Evolutionary conservation across 2,113 vertebrate genomes (phyloP).

Genomic region (Nycticebus coucang): DNA sequence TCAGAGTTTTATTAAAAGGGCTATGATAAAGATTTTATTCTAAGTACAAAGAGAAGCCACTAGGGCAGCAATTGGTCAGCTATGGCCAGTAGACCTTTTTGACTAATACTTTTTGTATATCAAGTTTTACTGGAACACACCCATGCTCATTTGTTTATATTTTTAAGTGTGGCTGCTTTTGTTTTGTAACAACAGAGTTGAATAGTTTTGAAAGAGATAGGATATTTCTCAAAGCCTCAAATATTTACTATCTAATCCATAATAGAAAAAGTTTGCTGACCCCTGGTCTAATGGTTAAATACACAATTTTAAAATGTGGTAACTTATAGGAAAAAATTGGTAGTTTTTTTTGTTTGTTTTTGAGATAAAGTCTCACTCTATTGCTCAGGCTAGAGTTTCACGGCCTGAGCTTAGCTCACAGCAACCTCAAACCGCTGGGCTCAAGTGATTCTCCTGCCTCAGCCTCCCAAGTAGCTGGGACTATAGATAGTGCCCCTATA

Average conservation of each 20-base stretch:
- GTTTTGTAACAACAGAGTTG: neutral
- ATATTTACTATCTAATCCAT: neutral
- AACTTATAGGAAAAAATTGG: neutral
- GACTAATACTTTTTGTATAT: neutral
- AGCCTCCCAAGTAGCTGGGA: too few species aligned
- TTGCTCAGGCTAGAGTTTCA: too few species aligned
- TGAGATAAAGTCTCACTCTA: too few species aligned
- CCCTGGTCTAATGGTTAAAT: neutral
- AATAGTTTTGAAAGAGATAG: neutral
- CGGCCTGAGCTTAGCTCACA: too few species aligned
- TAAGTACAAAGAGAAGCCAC: neutral
- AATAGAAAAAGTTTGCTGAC: conserved; percentile 4
- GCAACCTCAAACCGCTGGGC: too few species aligned
- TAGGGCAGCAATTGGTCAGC: neutral
- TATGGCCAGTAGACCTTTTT: neutral
- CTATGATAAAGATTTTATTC: neutral
- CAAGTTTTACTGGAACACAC: conserved; percentile 38
- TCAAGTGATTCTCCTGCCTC: too few species aligned
- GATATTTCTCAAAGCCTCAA: neutral
- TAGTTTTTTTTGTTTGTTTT: neutral
- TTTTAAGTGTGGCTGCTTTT: neutral
- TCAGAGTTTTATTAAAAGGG: neutral
- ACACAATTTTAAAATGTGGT: neutral
- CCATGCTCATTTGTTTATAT: neutral
- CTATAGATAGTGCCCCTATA: too few species aligned